Evolutionary conservation across 2,797 vertebrate species (phyloP), one percentile per base, ranked within the genome.

Genomic region (Podarcis lilfordi): DNA sequence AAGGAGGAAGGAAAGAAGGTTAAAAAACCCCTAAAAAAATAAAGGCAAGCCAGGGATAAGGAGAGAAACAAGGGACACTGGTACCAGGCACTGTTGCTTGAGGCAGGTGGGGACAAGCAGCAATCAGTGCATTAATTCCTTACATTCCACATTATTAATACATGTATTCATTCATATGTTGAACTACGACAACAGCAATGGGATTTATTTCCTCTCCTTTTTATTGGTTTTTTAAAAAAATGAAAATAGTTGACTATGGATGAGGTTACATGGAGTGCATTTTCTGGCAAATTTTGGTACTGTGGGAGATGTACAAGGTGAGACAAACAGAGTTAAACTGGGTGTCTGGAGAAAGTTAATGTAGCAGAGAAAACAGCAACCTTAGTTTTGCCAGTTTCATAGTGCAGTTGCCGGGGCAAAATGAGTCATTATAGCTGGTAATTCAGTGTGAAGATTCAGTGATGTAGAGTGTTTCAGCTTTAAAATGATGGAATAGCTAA

Each of bases 281-380:
- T 95, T 90, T 55, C 89, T 95, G 95, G 92, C 91, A 94, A 94
- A 89, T 96, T 94, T 94, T 91, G 91, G 89, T 88, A 74, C 29
- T 32, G 21, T 93, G 96, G 87, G 91, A 89, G 90, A 84, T 91
- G 91, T 85, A 69, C 71, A 94, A 91, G 92, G 89, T 94, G 92
- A 91, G 91, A 91, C 85, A 93, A 89, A 87, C 85, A 93, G 90
- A 87, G 25, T 89, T 35, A 90, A 69, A 95, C 93, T 91, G 94
- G 91, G 92, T 93, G 90, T 84, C 64, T 93, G 89, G 50, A 93
- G 91, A 90, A 91, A 88, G 88, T 90, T 92, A 94, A 93, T 78
- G 61, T 68, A 37, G 43, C 64, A 86, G 64, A 66, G 40, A 64
- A 84, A 82, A 35, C 29, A 17, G 19, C 71, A 15, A 23, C 37